Evolutionary conservation across 2,113 vertebrate genomes (phyloP), one percentile per base, ranked within the genome.

Genomic region (Menidia beryllina): DNA sequence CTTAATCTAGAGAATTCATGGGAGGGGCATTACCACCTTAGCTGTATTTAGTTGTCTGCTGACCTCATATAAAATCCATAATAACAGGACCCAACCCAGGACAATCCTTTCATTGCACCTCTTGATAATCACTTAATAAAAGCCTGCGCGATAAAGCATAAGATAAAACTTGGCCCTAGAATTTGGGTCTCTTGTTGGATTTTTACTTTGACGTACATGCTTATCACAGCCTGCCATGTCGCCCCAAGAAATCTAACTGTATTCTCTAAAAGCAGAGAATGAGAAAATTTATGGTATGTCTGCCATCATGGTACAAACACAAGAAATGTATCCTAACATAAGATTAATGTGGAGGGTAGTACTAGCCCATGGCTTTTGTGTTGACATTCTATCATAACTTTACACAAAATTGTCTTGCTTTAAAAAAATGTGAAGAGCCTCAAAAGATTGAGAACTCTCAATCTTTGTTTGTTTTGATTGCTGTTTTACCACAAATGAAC

Each of bases 31-130:
- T 81, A 78, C 69, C 82, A 91, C 93, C 94, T 86, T 57, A 72
- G 93, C 92, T 94, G 93, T 78, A 84, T 93, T 94, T 89, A 88
- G 86, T 86, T 85, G 91, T 92, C 84, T 91, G 83, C 85, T 87
- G 90, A 88, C 88, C 79, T 81, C 86, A 80, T 87, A 72, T 87
- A 86, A 91, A 94, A 90, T 93, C 91, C 91, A 78, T 90, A 93
- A 94, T 94, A 91, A 93, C 81, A 86, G 84, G 65, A 83, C 84
- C 87, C 80, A 77, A 58, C 81, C 78, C 73, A 66, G 83, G 56
- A 89, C 87, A 91, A 93, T 91, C 76, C 90, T 75, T 89, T 87
- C 82, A 89, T 90, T 88, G 84, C 84, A 89, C 82, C 82, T 80
- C 66, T 55, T 79, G 85, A 87, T 90, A 91, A 91, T 92, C 86